Percentiles rank a stretch among this genome's conserved stretches.
phyloP scores from a whole-genome alignment of 1,140 invertebrate genomes.

The Drosophila gunungcola region DNA sequence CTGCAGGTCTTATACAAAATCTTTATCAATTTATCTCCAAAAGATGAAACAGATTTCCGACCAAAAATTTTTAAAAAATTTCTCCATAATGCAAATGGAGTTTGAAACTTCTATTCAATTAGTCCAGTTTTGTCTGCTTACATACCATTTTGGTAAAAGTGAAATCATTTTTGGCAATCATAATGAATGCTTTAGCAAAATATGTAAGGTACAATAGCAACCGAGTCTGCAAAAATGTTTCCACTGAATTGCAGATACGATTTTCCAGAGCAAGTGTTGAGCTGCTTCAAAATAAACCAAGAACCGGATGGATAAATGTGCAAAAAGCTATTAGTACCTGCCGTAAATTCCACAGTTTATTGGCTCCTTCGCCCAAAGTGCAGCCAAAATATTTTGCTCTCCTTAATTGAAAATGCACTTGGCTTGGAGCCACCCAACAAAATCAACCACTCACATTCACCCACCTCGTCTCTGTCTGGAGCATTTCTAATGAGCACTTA shows the following conservation, averaged over 20 bases:
- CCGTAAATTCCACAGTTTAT: slow-evolving; percentile 77
- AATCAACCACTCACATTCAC: background rate
- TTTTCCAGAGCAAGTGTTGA: slow-evolving; percentile 44
- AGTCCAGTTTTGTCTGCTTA: background rate
- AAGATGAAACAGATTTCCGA: too few relatives aligned
- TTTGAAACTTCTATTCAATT: background rate
- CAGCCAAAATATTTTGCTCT: slow-evolving; percentile 74
- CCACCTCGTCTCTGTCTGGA: slow-evolving; percentile 41
- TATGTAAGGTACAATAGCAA: background rate
- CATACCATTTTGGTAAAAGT: background rate
- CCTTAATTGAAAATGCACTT: slow-evolving; percentile 80
- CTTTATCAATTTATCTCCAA: too few relatives aligned
- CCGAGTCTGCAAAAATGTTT: slow-evolving; percentile 19
- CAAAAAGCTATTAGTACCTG: slow-evolving; percentile 72
- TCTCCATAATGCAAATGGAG: too few relatives aligned
- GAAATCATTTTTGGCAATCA: background rate
- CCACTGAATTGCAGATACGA: slow-evolving; percentile 48
- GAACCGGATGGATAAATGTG: slow-evolving; percentile 50
- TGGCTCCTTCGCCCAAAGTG: slow-evolving; percentile 47
- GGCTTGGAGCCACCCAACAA: background rate
- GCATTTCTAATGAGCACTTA: slow-evolving; percentile 81
- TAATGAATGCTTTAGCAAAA: background rate
- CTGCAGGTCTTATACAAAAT: too few relatives aligned
- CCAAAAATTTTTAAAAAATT: too few relatives aligned
- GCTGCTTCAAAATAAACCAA: slow-evolving; percentile 14